phyloP scores from a whole-genome alignment of 2,888 invertebrate genomes.

The Synanthedon andrenaeformis region DNA sequence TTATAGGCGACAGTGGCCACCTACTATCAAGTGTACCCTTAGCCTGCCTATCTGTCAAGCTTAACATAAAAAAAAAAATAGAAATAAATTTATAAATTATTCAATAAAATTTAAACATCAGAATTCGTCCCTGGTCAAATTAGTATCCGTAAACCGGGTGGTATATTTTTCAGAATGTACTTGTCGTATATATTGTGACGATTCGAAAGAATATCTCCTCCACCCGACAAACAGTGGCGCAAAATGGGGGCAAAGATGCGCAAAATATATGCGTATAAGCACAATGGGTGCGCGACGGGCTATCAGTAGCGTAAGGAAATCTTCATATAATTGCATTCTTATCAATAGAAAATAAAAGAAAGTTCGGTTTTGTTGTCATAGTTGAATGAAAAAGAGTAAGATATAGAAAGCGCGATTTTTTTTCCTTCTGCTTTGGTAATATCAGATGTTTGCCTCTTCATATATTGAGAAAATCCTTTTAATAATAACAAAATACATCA shows the following conservation, averaged over 20 bases:
- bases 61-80: no score
- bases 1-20: no score
- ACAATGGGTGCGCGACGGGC: background rate
- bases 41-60: no score
- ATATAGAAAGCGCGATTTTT: no score
- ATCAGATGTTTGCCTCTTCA: no score
- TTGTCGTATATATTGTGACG: constrained; percentile 53
- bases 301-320: background rate
- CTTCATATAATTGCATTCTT: constrained; percentile 15
- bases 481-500: no score
- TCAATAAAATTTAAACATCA: background rate
- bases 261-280: constrained; percentile 27
- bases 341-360: background rate
- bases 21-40: no score
- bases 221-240: constrained; percentile 17
- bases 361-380: background rate
- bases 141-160: constrained; percentile 61
- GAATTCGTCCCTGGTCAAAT: constrained; percentile 43
- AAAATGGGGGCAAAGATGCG: constrained; percentile 42
- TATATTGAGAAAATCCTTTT: no score
- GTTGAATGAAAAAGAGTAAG: background rate
- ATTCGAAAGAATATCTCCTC: constrained; percentile 33
- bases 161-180: constrained; percentile 56
- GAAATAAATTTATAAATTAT: no score
- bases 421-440: no score